phyloP scores from a whole-genome alignment of 2,888 invertebrate genomes.

The Amitus sp. region DNA sequence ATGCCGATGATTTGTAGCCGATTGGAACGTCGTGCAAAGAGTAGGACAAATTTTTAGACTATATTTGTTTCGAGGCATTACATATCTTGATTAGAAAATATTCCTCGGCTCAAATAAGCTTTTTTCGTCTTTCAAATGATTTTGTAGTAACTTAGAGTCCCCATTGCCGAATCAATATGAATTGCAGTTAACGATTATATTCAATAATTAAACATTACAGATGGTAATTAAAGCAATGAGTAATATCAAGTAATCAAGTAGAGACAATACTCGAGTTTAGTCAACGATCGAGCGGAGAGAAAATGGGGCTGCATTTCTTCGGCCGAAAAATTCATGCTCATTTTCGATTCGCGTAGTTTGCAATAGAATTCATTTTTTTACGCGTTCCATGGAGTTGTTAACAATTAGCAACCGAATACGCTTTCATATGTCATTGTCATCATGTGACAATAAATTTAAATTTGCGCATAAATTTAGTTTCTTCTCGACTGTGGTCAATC shows the following conservation, averaged over 20 bases:
- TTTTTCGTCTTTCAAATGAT: not conserved
- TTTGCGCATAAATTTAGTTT: conserved; percentile 29
- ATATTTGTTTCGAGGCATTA: not conserved
- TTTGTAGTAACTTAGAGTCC: not conserved
- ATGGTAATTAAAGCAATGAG: not conserved
- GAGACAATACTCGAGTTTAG: not conserved
- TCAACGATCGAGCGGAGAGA: not conserved
- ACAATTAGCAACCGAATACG: not conserved
- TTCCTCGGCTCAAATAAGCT: not conserved
- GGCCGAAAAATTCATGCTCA: not conserved
- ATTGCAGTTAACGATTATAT: not conserved
- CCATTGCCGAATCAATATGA: not conserved
- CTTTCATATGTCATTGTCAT: conserved; percentile 7
- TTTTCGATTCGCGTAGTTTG: not conserved
- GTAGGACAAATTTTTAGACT: not conserved
- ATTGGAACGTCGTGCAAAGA: not conserved
- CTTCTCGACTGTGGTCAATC: conserved; percentile 30
- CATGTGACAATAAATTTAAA: conserved; percentile 33
- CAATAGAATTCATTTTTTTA: not conserved
- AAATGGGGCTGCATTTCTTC: not conserved
- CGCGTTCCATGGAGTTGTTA: too few species aligned
- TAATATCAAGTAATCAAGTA: not conserved
- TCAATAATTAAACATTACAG: not conserved
- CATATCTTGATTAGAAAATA: too few species aligned
- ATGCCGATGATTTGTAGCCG: not conserved